Evolutionary conservation across 1,140 invertebrate genomes (phyloP), one percentile per base, ranked within the genome.

Genomic region (Drosophila virilis): DNA sequence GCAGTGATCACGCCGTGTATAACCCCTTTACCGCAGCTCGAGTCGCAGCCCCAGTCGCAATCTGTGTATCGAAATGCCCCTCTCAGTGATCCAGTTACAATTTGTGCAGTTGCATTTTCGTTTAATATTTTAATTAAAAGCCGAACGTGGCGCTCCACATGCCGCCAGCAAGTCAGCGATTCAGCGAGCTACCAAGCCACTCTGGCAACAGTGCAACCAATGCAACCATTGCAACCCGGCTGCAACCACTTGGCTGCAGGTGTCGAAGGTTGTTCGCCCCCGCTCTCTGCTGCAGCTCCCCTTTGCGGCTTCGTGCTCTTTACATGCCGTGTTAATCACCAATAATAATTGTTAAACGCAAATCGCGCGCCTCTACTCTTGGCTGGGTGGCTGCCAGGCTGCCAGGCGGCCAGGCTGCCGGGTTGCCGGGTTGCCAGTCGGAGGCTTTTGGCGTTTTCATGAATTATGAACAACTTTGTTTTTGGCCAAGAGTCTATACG

Each of bases 311-410:
- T 55, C 17, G 10, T 37, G 66, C 77, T 70, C 73, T 78, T 80
- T 90, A 78, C 80, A 89, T 89, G 84, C 84, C 84, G 84, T 89
- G 84, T 89, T 89, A 89, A 89, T 89, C 84, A 89, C 85, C 84
- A 89, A 89, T 89, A 89, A 89, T 90, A 89, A 89, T 89, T 89
- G 85, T 89, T 89, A 89, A 89, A 89, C 85, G 85, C 77, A 76
- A 90, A 79, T 77, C 88, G 84, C 70, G 82, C 78, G 72, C 71
- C 52, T 51, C 28, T 28, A 67, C 37, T 54, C 51, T 38, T 57
- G 46, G 68, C 52, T 59, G 52, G 45, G 54, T 58, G 62, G 40
- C 45, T 57, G 52, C 13, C 54, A 73, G 70, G 43, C 37, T 66
- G 40, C 10, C 33, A 28, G 50, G n/a, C 13, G 43, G 46, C 50